These are phyloP conservation scores for Petrocephalus zakoni DNA, from an alignment of 2,113 vertebrate genomes.

Conservation along the genomic window DNA sequence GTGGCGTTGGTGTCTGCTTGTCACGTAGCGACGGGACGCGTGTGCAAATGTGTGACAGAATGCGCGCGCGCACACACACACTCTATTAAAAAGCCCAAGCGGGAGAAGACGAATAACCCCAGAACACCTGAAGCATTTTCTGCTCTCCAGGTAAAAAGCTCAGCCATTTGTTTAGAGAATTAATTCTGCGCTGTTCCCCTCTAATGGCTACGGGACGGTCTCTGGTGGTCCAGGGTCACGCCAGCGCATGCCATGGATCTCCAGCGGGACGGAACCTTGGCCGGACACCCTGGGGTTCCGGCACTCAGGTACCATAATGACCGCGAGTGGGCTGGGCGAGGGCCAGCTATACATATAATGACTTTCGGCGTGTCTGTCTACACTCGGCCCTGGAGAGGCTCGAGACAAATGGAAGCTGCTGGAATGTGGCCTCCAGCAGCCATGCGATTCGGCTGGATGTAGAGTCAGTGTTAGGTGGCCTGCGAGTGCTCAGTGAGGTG, in stretches of 20 bases:
- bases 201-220: conserved; percentile 50
- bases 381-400: conserved; percentile 16
- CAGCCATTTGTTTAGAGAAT: conserved; percentile 54
- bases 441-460: conserved; percentile 31
- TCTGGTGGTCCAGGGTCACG: conserved; percentile 34
- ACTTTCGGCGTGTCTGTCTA: neutral
- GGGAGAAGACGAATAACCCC: conserved; percentile 55
- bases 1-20: conserved; percentile 39
- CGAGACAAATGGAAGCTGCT: conserved; percentile 31
- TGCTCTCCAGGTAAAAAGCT: conserved; percentile 51
- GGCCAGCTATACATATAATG: conserved; percentile 20
- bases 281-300: conserved; percentile 36
- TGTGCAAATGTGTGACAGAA: conserved; percentile 27
- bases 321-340: conserved; percentile 7
- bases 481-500: conserved; percentile 30
- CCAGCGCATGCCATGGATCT: conserved; percentile 35
- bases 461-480: conserved; percentile 29
- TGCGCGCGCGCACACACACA: conserved; percentile 7
- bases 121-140: conserved; percentile 55
- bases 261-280: neutral
- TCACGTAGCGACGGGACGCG: conserved; percentile 2
- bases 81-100: neutral
- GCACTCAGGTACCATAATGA: conserved; percentile 49
- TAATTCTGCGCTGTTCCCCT: conserved; percentile 48
- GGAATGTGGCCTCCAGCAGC: conserved; percentile 23